phyloP scores from a whole-genome alignment of 2,113 vertebrate genomes.

The Murina feae region DNA sequence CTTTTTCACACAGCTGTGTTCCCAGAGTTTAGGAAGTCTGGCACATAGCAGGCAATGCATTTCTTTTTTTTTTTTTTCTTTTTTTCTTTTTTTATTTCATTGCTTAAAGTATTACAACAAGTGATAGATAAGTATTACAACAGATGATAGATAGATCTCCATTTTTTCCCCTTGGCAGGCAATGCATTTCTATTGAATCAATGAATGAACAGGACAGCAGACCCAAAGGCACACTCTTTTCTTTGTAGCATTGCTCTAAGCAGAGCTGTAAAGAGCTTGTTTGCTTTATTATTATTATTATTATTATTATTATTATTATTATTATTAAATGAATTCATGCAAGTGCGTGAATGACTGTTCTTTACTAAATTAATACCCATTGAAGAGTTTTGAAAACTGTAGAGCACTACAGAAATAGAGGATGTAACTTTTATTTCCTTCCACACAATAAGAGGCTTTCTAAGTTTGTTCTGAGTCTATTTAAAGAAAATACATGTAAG shows the following conservation, averaged over 20 bases:
- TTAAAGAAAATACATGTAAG: conserved; percentile 33
- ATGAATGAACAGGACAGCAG: neutral
- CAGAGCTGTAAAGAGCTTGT: neutral
- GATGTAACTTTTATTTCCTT: neutral
- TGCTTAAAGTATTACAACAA: too few relatives aligned
- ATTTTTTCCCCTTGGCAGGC: too few relatives aligned
- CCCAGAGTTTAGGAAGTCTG: neutral
- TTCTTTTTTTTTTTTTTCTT: too few relatives aligned
- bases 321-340: neutral
- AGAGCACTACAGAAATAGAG: neutral
- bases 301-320: neutral
- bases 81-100: too few relatives aligned
- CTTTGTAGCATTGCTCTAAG: neutral
- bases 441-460: neutral
- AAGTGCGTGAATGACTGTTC: neutral
- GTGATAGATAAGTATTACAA: too few relatives aligned
- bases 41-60: neutral
- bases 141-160: too few relatives aligned
- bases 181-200: neutral
- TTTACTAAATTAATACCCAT: neutral
- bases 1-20: neutral
- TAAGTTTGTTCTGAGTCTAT: conserved; percentile 39
- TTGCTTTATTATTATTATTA: neutral
- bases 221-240: neutral
- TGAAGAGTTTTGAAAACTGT: neutral